phyloP scores from a whole-genome alignment of 2,888 invertebrate genomes.

The Stenotaenia linearis region DNA sequence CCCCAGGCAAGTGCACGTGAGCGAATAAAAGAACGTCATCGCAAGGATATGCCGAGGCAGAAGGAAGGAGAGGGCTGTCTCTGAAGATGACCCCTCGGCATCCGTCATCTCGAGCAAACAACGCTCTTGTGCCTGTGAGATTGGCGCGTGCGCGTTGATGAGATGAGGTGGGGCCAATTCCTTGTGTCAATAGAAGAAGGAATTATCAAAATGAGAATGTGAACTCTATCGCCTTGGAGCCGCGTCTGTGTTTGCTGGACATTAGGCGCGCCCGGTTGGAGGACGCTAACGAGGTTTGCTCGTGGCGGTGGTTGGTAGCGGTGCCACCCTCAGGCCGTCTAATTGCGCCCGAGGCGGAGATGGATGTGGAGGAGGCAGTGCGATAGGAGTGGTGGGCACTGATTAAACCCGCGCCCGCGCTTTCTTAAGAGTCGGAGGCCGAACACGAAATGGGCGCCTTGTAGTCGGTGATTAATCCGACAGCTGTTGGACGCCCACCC shows the following conservation, averaged over 20 bases:
- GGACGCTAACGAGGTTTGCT: neutral
- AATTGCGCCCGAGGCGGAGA: neutral
- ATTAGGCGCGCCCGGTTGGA: neutral
- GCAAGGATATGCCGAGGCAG: neutral
- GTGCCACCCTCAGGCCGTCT: neutral
- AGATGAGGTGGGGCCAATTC: constrained; percentile 18
- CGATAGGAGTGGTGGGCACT: neutral
- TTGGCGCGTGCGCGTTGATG: neutral
- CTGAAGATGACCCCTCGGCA: neutral
- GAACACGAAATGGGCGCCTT: neutral
- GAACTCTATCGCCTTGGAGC: neutral
- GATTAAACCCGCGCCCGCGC: neutral
- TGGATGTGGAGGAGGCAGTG: neutral
- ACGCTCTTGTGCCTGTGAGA: neutral
- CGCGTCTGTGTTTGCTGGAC: neutral
- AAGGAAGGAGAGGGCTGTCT: neutral
- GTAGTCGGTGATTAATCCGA: constrained; percentile 29
- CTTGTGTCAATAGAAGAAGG: constrained; percentile 29
- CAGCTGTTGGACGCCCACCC: constrained; percentile 18
- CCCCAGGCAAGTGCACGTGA: neutral
- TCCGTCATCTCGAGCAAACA: neutral
- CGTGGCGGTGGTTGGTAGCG: neutral
- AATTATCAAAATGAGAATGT: constrained; percentile 28
- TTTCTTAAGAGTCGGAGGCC: neutral
- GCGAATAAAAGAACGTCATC: neutral